These are phyloP conservation scores for Dinothrombium tinctorium DNA, from an alignment of 1,140 invertebrate genomes.

Conservation along the genomic window DNA sequence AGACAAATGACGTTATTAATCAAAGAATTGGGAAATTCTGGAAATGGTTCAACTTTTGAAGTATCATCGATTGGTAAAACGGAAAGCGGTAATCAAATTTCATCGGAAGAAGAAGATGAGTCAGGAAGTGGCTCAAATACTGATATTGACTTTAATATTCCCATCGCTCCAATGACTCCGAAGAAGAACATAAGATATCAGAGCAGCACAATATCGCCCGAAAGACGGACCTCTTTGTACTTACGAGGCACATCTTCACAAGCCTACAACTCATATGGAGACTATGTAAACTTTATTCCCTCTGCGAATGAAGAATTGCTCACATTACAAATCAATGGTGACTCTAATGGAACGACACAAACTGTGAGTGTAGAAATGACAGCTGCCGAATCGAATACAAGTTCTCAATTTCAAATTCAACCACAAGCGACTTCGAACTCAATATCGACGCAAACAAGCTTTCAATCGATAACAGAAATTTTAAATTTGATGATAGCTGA, in stretches of 20 bases:
- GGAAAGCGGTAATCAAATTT: no score
- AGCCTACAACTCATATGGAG: conserved; percentile 8
- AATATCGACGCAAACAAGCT: conserved; percentile 9
- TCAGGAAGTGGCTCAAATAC: conserved; percentile 20
- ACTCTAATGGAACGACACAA: neutral
- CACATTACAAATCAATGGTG: conserved; percentile 14
- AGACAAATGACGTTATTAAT: conserved; percentile 92
- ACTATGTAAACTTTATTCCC: conserved; percentile 13
- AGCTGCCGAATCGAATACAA: neutral
- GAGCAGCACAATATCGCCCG: conserved; percentile 13
- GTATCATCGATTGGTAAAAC: no score
- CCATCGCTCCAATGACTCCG: conserved; percentile 48
- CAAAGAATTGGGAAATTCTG: conserved; percentile 10
- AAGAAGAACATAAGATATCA: conserved; percentile 13
- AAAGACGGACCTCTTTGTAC: conserved; percentile 13
- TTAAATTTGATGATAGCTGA: neutral
- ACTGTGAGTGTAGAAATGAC: neutral
- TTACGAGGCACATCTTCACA: conserved; percentile 9
- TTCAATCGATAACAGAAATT: conserved; percentile 4
- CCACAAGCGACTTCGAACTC: neutral
- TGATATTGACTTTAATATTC: conserved; percentile 14
- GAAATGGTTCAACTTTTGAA: neutral
- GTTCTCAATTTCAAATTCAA: neutral
- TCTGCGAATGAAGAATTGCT: conserved; percentile 14
- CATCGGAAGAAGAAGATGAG: conserved; percentile 11